A percentile compares a stretch with the other conserved stretches of the same genome.
These are phyloP conservation scores for Lycaon pictus DNA, from an alignment of 2,113 vertebrate genomes.

Conservation along the genomic window DNA sequence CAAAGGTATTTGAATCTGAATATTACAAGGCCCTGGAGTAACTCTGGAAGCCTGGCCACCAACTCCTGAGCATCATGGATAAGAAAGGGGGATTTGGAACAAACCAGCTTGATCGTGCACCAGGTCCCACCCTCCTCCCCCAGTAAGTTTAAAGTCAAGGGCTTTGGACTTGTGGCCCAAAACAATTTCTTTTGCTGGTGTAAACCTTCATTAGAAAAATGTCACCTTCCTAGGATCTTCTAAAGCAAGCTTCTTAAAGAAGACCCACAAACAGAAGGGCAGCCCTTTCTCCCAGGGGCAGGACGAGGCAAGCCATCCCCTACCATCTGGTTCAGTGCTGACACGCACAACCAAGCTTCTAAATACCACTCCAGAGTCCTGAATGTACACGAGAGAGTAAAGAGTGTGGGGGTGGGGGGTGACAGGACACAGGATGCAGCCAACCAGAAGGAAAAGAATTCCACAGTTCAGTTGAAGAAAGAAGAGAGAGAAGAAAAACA, in stretches of 20 bases:
- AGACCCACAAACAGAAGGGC: conserved; percentile 23
- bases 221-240: conserved; percentile 22
- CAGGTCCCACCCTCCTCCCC: not conserved
- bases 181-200: not conserved
- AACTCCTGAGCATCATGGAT: not conserved
- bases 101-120: not conserved
- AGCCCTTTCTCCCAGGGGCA: not conserved
- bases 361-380: conserved; percentile 26
- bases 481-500: conserved; percentile 32
- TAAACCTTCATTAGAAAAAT: conserved; percentile 20
- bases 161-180: conserved; percentile 36
- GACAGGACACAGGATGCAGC: not conserved
- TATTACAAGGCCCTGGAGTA: not conserved
- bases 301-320: not conserved
- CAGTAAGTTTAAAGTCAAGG: conserved; percentile 42
- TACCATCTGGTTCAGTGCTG: not conserved
- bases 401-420: not conserved
- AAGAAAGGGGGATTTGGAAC: conserved; percentile 26
- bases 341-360: conserved; percentile 22
- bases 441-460: conserved; percentile 33
- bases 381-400: not conserved
- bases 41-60: not conserved
- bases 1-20: not conserved
- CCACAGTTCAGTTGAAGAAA: not conserved
- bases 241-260: conserved; percentile 50